A percentile compares a stretch with the other conserved stretches of the same genome.
phyloP scores from a whole-genome alignment of 2,113 vertebrate species.

The Orientallactaga bullata region DNA sequence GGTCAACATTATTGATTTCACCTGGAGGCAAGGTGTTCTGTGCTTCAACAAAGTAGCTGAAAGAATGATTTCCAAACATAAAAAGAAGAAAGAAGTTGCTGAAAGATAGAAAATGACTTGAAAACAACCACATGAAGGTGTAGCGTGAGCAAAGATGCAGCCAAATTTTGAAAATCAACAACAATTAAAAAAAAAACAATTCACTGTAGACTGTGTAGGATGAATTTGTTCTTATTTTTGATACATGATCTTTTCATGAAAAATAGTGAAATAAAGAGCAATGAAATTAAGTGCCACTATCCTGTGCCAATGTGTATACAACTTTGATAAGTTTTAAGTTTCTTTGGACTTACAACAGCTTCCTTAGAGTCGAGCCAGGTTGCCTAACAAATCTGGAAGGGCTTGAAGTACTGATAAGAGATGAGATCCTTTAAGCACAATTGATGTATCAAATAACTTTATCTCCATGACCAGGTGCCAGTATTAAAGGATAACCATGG shows the following conservation, averaged over 20 bases:
- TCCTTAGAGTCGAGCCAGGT: not conserved
- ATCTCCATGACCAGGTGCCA: not conserved
- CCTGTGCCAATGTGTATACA: not conserved
- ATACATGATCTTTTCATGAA: not conserved
- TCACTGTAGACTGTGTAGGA: accelerated
- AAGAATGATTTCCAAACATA: conserved; percentile 33
- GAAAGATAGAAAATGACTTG: not conserved
- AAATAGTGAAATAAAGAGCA: not conserved
- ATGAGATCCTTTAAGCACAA: not conserved
- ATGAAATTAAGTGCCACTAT: not conserved
- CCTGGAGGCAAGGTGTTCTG: conserved; percentile 32
- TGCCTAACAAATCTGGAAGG: accelerated
- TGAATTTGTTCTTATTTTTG: not conserved
- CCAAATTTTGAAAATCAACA: not conserved
- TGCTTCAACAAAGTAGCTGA: conserved; percentile 32
- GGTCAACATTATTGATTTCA: conserved; percentile 58
- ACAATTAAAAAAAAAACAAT: not conserved
- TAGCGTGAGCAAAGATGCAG: not conserved
- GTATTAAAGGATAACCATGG: not conserved
- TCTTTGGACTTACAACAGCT: not conserved
- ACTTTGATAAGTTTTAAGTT: not conserved
- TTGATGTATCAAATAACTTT: accelerated
- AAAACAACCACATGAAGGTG: not conserved
- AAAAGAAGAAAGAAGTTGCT: not conserved
- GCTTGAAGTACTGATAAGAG: accelerated